Conservation (phyloP, 2,113 vertebrate genomes). For the Prolemur simus region DNA sequence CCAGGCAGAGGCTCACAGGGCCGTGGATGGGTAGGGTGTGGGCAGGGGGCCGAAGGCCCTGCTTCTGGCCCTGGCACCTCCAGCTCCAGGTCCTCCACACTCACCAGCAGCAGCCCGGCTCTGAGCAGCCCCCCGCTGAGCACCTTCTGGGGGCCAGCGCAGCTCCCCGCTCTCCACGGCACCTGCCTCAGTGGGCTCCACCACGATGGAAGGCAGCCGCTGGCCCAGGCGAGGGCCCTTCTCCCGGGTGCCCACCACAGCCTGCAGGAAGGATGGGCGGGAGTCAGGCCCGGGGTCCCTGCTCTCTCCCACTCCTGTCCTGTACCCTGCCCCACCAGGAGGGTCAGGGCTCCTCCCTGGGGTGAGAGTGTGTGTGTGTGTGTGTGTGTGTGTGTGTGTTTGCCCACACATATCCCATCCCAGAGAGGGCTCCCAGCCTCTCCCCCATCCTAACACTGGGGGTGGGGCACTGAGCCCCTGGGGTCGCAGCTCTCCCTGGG, state of each 20-base stretch:
- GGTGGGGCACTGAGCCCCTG: neutral
- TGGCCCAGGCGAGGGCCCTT: constrained; percentile 46
- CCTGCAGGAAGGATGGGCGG: neutral
- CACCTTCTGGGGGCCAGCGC: constrained; percentile 67
- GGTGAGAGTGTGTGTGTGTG: neutral
- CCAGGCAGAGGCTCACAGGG: neutral
- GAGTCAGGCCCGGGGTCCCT: neutral
- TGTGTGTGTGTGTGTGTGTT: too few relatives aligned
- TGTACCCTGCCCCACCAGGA: neutral
- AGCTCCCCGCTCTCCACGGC: constrained; percentile 75
- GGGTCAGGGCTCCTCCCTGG: neutral
- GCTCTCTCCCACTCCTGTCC: neutral
- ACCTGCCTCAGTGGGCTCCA: constrained; percentile 57
- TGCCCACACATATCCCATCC: neutral
- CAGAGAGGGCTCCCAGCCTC: fast-evolving
- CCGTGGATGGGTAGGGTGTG: fast-evolving
- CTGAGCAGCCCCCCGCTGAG: neutral
- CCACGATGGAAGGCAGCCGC: constrained; percentile 71
- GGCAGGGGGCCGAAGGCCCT: neutral
- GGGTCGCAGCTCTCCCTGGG: neutral
- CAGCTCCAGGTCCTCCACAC: neutral
- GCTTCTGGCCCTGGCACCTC: too few relatives aligned
- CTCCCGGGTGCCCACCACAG: neutral
- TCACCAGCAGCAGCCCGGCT: constrained; percentile 42
- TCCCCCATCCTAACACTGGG: neutral